phyloP scores from a whole-genome alignment of 1,140 invertebrate genomes.

The Neodiprion virginianus region DNA sequence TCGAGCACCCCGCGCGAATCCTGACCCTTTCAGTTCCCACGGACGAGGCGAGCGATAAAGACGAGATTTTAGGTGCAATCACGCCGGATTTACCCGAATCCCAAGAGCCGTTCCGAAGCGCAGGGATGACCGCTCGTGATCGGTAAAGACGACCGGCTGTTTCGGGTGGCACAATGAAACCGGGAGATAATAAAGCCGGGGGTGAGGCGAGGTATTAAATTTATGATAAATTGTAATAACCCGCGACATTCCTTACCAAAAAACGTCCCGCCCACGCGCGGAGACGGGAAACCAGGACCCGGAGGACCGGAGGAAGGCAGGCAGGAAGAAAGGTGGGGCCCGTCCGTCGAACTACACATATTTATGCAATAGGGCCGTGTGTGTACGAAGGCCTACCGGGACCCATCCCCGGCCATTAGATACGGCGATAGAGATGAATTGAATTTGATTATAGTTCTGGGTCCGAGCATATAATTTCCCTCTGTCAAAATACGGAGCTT shows the following conservation, averaged over 20 bases:
- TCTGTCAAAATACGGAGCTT: constrained; percentile 43
- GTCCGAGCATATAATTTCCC: constrained; percentile 39
- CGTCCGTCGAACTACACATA: constrained; percentile 14
- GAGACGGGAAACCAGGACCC: constrained; percentile 24
- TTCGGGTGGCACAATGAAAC: too few relatives aligned
- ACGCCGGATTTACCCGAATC: too few relatives aligned
- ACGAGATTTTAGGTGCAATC: too few relatives aligned
- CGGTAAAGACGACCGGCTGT: too few relatives aligned
- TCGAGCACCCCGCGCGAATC: too few relatives aligned
- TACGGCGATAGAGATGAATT: constrained; percentile 42
- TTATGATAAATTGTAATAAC: constrained; percentile 29
- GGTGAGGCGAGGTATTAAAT: neutral
- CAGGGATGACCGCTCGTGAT: too few relatives aligned
- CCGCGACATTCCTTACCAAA: constrained; percentile 28
- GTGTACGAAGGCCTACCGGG: neutral
- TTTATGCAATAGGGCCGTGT: constrained; percentile 12
- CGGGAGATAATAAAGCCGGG: neutral
- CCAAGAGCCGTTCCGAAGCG: too few relatives aligned
- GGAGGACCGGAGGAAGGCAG: neutral
- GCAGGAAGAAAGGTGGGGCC: neutral
- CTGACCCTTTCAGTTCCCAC: too few relatives aligned
- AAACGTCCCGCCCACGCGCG: constrained; percentile 29
- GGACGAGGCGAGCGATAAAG: too few relatives aligned
- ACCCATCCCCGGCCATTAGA: constrained; percentile 19
- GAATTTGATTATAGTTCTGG: constrained; percentile 44